These are phyloP conservation scores for Andrena haemorrhoa DNA, from an alignment of 2,888 invertebrate genomes.

Conservation along the genomic window DNA sequence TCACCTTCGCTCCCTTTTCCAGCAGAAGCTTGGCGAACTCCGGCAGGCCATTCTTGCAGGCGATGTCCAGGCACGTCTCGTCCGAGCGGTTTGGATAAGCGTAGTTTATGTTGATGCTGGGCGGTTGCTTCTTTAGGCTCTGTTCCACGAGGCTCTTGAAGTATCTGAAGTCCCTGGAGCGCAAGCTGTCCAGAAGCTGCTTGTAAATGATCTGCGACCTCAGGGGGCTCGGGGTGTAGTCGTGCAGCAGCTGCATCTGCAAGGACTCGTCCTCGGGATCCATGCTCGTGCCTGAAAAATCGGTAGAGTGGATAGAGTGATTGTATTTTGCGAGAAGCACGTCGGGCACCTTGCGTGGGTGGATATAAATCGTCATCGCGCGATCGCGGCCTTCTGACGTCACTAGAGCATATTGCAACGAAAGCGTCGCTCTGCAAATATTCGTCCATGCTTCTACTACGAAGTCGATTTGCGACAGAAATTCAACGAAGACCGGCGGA, in stretches of 20 bases:
- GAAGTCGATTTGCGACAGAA: neutral
- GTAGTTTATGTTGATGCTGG: slow-evolving; percentile 85
- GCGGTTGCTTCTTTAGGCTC: slow-evolving; percentile 46
- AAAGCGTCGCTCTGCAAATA: too few species aligned
- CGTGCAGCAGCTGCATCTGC: slow-evolving; percentile 62
- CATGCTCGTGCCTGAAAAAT: slow-evolving; percentile 53
- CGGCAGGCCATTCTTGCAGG: slow-evolving; percentile 86
- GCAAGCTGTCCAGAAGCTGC: slow-evolving; percentile 45
- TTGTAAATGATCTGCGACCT: slow-evolving; percentile 51
- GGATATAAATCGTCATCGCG: slow-evolving; percentile 11
- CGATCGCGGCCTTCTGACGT: slow-evolving; percentile 45
- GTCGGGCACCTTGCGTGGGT: slow-evolving; percentile 5
- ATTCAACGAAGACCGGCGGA: neutral
- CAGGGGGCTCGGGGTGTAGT: neutral
- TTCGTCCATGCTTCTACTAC: too few species aligned
- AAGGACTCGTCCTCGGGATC: slow-evolving; percentile 60
- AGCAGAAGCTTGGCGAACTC: slow-evolving; percentile 87
- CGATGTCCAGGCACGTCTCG: slow-evolving; percentile 88
- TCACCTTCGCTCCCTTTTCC: slow-evolving; percentile 88
- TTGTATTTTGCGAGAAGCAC: neutral
- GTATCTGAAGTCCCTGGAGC: slow-evolving; percentile 24
- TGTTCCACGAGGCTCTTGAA: slow-evolving; percentile 72
- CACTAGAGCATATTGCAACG: slow-evolving; percentile 10
- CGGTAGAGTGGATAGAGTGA: neutral
- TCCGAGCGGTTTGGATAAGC: slow-evolving; percentile 87